These are phyloP conservation scores for Thaleichthys pacificus DNA, from an alignment of 2,797 vertebrate genomes.

Conservation along the genomic window DNA sequence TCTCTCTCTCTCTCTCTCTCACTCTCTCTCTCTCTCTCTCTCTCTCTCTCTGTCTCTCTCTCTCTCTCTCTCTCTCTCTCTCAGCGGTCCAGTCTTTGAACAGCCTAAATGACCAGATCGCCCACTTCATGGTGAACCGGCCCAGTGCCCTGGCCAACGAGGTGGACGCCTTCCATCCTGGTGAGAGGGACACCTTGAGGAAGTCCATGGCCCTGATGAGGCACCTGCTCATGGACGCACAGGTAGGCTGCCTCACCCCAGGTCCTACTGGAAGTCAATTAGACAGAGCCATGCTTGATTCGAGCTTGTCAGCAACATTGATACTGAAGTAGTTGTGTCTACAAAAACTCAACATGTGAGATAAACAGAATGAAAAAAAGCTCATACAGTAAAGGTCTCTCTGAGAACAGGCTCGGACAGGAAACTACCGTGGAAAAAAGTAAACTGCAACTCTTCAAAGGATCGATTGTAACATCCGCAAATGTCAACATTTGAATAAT, in stretches of 20 bases:
- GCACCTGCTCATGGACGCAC: constrained; percentile 91
- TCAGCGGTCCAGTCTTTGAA: constrained; percentile 91
- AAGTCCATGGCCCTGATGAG: constrained; percentile 93
- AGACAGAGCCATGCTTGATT: neutral
- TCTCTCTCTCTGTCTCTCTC: neutral
- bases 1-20: neutral
- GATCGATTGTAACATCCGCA: constrained; percentile 9
- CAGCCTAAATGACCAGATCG: constrained; percentile 93
- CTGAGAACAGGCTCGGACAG: neutral
- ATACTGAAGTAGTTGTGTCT: neutral
- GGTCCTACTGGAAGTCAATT: neutral
- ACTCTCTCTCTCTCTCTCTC: constrained; percentile 1
- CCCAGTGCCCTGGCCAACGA: constrained; percentile 82
- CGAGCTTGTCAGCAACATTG: too few relatives aligned
- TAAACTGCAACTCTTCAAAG: too few relatives aligned
- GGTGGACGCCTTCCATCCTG: constrained; percentile 80
- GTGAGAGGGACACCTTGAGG: constrained; percentile 85
- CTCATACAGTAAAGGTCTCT: neutral
- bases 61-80: constrained; percentile 11
- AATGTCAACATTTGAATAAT: constrained; percentile 57
- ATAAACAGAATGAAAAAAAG: too few relatives aligned
- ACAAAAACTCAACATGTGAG: too few relatives aligned
- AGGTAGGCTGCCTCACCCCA: constrained; percentile 74
- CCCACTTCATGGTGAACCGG: constrained; percentile 88
- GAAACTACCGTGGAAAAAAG: neutral